Evolutionary conservation across 2,888 invertebrate species (phyloP), one percentile per base, ranked within the genome.

Genomic region (Phyllotreta striolata): DNA sequence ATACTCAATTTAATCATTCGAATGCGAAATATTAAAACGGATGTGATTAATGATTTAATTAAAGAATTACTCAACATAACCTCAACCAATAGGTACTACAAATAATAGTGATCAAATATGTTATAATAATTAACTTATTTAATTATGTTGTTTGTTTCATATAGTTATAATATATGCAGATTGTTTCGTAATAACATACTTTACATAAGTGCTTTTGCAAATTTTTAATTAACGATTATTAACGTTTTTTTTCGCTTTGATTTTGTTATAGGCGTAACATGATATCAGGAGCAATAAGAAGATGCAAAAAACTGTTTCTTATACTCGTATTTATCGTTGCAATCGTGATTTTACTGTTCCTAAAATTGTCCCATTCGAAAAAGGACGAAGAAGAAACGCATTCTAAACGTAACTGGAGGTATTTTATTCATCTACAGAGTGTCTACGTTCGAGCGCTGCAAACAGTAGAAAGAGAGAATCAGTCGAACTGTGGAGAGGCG

Each of bases 261-360:
- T 59, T 55, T 47, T 40, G 54, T 68, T 67, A 41, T 63, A 69
- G 66, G 52, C 49, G 66, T 66, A 73, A 66, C 62, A 80, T 80
- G 80, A 63, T 80, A 66, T 74, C 72, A 37, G 77, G 75, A 49
- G 78, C 78, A 14, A 47, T 78, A 38, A 74, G 79, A 72, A 74
- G 75, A 74, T 79, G 78, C 66, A 79, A 73, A 72, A 76, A 75
- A 66, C 56, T 77, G 12, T 73, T 75, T 65, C 77, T 78, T 56
- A 72, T 74, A 41, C 58, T 78, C 43, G 43, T 79, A 37, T 74
- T 79, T 61, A 66, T 74, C 44, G 46, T 65, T 5, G 68, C 73
- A 1, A 60, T 78, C 55, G 68, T 76, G 51, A 65, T 77, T 60
- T 64, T 79, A 13, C 66, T 76, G 39, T 60, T 74, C 47, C 77